Conservation (phyloP, 1,140 invertebrate species). For the Drosophila saltans region DNA sequence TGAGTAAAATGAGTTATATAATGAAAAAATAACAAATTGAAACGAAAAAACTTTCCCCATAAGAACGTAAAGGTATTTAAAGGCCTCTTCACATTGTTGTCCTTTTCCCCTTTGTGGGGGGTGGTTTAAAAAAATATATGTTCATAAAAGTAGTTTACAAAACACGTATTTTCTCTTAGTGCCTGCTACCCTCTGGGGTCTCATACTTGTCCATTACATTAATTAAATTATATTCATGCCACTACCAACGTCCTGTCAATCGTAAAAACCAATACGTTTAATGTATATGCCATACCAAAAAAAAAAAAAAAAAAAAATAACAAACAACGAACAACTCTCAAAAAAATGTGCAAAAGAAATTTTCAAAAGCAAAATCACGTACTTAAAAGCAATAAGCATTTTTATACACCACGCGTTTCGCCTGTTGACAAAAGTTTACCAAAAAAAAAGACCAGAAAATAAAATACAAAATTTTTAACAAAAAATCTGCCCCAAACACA, state of each 20-base stretch:
- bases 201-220: conserved; percentile 64
- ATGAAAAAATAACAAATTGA: too few species aligned
- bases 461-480: conserved; percentile 32
- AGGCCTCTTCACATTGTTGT: neutral
- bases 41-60: too few species aligned
- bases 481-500: conserved; percentile 29
- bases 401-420: conserved; percentile 56
- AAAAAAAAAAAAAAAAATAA: neutral
- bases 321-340: conserved; percentile 12
- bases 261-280: conserved; percentile 75
- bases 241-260: conserved; percentile 46
- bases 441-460: conserved; percentile 15
- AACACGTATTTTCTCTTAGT: conserved; percentile 18
- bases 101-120: conserved; percentile 17
- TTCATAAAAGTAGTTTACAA: conserved; percentile 19
- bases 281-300: conserved; percentile 55
- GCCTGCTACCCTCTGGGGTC: conserved; percentile 18
- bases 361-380: conserved; percentile 72
- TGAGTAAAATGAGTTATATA: too few species aligned
- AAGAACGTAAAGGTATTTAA: too few species aligned
- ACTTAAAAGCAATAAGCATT: conserved; percentile 80
- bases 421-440: conserved; percentile 41
- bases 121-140: conserved; percentile 4
- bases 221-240: conserved; percentile 69
- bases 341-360: conserved; percentile 39